A percentile compares a stretch with the other conserved stretches of the same genome.
Evolutionary conservation across 2,797 vertebrate genomes (phyloP).

Genomic region (Falco cherrug): DNA sequence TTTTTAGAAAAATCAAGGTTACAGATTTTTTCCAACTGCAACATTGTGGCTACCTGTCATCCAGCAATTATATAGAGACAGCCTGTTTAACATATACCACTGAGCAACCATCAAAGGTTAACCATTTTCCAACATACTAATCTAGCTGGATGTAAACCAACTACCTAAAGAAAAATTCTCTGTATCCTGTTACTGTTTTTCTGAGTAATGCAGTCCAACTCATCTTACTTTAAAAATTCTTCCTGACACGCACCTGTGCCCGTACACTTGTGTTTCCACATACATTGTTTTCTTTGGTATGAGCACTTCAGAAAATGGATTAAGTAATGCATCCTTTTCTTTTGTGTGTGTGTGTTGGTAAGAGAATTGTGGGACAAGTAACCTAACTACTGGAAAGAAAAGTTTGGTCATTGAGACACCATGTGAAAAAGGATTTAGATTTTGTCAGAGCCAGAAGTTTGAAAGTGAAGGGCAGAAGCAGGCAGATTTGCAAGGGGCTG

Average conservation of each 20-base stretch:
- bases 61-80: background rate
- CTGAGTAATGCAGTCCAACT: background rate
- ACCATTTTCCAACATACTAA: background rate
- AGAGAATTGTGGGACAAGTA: background rate
- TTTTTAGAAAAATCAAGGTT: background rate
- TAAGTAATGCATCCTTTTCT: background rate
- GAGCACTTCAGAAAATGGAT: background rate
- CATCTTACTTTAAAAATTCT: background rate
- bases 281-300: background rate
- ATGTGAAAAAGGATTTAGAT: background rate
- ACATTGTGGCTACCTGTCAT: background rate
- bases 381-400: background rate
- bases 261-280: background rate
- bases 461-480: background rate
- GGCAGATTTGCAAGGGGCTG: background rate
- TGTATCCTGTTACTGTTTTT: background rate
- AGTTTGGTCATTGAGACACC: background rate
- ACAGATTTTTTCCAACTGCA: background rate
- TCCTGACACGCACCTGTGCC: background rate
- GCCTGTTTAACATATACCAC: background rate
- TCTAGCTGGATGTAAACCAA: constrained; percentile 12
- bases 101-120: constrained; percentile 29
- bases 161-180: background rate
- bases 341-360: background rate
- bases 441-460: background rate